Percentiles rank a stretch among this genome's conserved stretches.
phyloP scores from a whole-genome alignment of 2,113 vertebrate genomes.

The Furnarius figulus region DNA sequence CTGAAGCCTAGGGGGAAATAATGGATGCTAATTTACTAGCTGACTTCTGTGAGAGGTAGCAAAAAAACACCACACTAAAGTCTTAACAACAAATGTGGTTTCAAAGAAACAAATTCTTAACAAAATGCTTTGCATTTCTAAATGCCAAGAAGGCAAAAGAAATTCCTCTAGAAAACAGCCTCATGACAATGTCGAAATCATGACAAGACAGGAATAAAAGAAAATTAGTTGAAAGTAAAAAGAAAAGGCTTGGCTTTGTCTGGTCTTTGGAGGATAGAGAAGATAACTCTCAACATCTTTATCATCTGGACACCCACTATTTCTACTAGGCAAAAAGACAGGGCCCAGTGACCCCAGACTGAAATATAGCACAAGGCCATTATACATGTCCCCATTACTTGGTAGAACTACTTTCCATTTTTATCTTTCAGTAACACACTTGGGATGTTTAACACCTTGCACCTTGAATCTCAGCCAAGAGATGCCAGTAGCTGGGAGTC shows the following conservation, averaged over 20 bases:
- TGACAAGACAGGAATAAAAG: not conserved
- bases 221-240: slow-evolving; percentile 20
- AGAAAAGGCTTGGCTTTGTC: slow-evolving; percentile 29
- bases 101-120: not conserved
- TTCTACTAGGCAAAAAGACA: slow-evolving; percentile 14
- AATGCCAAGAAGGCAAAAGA: not conserved
- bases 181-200: slow-evolving; percentile 16
- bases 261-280: slow-evolving; percentile 8
- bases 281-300: slow-evolving; percentile 46
- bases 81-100: not conserved
- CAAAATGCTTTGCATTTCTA: not conserved
- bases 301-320: slow-evolving; percentile 39
- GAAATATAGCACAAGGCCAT: slow-evolving; percentile 18
- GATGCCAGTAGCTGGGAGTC: not conserved
- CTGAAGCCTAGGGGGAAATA: not conserved
- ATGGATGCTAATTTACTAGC: not conserved
- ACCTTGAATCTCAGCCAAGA: not conserved
- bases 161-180: slow-evolving; percentile 5
- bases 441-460: slow-evolving; percentile 6
- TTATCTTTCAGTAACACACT: not conserved
- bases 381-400: not conserved
- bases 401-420: slow-evolving; percentile 1
- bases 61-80: not conserved
- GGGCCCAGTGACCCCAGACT: not conserved
- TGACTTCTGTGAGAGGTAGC: not conserved